A percentile compares a stretch with the other conserved stretches of the same genome.
These are phyloP conservation scores for Euplexia lucipara DNA, from an alignment of 2,888 invertebrate species.

Conservation along the genomic window DNA sequence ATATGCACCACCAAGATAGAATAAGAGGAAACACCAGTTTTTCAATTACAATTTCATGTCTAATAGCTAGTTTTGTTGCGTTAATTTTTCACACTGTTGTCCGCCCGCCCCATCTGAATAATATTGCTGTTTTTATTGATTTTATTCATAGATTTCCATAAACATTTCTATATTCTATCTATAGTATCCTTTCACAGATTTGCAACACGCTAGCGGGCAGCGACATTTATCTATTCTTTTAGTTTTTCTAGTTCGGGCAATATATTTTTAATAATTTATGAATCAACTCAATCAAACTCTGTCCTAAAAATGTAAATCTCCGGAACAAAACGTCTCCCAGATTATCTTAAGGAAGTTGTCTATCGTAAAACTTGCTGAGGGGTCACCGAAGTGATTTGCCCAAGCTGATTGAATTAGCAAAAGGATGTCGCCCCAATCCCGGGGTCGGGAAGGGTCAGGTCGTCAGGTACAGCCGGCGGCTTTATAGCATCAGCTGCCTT, in stretches of 20 bases:
- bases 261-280: too few relatives aligned
- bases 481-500: conserved; percentile 79
- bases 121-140: background rate
- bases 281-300: conserved; percentile 4
- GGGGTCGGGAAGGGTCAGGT: conserved; percentile 74
- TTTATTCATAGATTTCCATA: background rate
- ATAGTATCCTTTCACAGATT: background rate
- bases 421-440: conserved; percentile 74
- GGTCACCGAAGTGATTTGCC: conserved; percentile 71
- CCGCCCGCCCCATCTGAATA: background rate
- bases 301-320: conserved; percentile 3
- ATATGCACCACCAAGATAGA: conserved; percentile 1
- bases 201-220: background rate
- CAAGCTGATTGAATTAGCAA: conserved; percentile 84
- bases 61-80: background rate
- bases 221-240: background rate
- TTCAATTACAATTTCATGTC: background rate
- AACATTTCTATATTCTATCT: background rate
- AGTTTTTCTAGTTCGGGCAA: background rate
- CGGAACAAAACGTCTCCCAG: conserved; percentile 22
- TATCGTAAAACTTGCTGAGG: conserved; percentile 58
- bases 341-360: conserved; percentile 66
- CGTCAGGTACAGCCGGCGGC: conserved; percentile 76
- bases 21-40: background rate
- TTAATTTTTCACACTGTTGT: conserved; percentile 4